Evolutionary conservation across 2,113 vertebrate species (phyloP).

Genomic region (Helogale parvula): DNA sequence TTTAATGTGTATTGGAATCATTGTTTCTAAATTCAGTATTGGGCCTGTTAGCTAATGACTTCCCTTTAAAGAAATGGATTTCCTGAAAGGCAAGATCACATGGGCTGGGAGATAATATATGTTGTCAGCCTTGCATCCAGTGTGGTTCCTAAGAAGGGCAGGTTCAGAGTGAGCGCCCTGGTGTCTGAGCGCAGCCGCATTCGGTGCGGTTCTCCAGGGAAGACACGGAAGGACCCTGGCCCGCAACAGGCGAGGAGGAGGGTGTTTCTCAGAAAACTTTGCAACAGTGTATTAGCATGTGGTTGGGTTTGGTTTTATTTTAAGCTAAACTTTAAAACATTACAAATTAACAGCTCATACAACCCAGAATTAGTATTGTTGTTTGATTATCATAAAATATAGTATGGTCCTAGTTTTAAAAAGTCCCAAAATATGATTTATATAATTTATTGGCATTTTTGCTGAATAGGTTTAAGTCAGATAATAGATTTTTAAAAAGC

Average conservation of each 20-base stretch:
- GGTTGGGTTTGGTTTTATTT: slow-evolving; percentile 58
- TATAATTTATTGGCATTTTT: slow-evolving; percentile 88
- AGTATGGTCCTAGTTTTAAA: slow-evolving; percentile 78
- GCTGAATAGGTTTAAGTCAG: slow-evolving; percentile 83
- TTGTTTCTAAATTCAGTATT: slow-evolving; percentile 65
- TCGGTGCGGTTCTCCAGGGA: accelerated
- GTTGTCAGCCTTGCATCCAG: accelerated
- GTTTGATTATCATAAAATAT: slow-evolving; percentile 58
- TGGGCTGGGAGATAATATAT: neutral
- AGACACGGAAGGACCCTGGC: neutral
- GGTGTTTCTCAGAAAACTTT: neutral
- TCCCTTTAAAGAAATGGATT: slow-evolving; percentile 39
- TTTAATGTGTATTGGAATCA: slow-evolving; percentile 81
- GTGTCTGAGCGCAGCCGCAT: neutral
- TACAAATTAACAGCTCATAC: neutral
- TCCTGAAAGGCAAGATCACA: neutral
- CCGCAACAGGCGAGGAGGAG: accelerated
- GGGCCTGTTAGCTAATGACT: slow-evolving; percentile 52
- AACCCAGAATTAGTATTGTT: slow-evolving; percentile 62
- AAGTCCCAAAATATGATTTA: slow-evolving; percentile 77
- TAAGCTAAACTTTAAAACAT: slow-evolving; percentile 51
- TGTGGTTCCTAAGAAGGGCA: neutral
- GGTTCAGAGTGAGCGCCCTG: slow-evolving; percentile 56
- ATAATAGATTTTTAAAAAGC: slow-evolving; percentile 84
- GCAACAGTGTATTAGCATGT: neutral